phyloP scores from a whole-genome alignment of 2,797 vertebrate genomes.

The Crenichthys baileyi region DNA sequence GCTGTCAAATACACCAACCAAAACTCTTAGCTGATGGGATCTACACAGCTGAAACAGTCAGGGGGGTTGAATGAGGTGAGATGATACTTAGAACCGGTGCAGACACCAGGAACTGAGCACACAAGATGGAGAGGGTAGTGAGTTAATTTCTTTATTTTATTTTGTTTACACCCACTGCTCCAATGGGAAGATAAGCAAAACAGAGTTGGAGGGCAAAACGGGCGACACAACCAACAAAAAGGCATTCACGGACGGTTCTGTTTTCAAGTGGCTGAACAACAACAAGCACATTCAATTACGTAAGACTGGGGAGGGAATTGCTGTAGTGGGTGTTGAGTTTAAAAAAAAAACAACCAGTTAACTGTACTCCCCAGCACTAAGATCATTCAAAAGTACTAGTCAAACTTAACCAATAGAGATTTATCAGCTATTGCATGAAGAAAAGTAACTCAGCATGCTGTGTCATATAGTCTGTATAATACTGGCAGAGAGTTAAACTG shows the following conservation, averaged over 20 bases:
- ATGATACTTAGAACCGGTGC: background rate
- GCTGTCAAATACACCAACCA: conserved; percentile 25
- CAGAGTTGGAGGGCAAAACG: conserved; percentile 24
- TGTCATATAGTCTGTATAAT: background rate
- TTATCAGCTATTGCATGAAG: conserved; percentile 7
- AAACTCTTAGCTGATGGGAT: background rate
- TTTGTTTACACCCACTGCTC: conserved; percentile 21
- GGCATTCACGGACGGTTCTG: conserved; percentile 53
- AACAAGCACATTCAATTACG: conserved; percentile 70
- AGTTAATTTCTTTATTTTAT: conserved; percentile 5
- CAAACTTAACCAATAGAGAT: conserved; percentile 10
- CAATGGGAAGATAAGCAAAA: conserved; percentile 23
- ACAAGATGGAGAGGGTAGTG: background rate
- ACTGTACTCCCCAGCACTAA: conserved; percentile 14
- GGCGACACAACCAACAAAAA: conserved; percentile 52
- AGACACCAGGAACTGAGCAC: background rate
- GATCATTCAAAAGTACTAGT: background rate
- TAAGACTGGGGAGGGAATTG: conserved; percentile 36
- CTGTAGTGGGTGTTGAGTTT: background rate
- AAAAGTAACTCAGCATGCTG: too few relatives aligned
- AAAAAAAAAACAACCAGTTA: background rate
- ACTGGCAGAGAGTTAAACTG: conserved; percentile 16
- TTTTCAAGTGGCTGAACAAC: conserved; percentile 68
- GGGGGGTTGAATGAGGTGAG: conserved; percentile 17
- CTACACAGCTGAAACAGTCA: conserved; percentile 49